Percentiles rank a stretch among this genome's conserved stretches.
These are phyloP conservation scores for Echinarachnius parma DNA, from an alignment of 53 echinoderm and acorn worm species.

Conservation along the genomic window DNA sequence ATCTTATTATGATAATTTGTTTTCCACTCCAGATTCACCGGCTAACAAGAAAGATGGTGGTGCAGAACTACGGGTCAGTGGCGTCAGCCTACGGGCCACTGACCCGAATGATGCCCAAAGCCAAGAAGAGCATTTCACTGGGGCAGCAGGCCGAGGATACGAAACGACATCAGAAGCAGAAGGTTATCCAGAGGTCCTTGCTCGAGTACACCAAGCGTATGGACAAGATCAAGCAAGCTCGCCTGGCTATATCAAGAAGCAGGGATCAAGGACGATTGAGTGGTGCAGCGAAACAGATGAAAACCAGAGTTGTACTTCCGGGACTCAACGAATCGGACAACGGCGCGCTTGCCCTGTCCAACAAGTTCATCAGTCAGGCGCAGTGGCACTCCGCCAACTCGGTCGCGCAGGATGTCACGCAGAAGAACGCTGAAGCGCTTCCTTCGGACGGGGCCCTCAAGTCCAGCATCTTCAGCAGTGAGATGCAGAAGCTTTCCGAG, in stretches of 20 bases:
- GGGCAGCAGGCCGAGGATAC: slow-evolving; percentile 28
- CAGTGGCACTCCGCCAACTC: slow-evolving; percentile 14
- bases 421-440: neutral
- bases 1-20: too few species aligned
- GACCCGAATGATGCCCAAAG: slow-evolving; percentile 24
- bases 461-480: slow-evolving; percentile 31
- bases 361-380: slow-evolving; percentile 26
- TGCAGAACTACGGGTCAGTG: slow-evolving; percentile 3
- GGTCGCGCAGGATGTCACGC: neutral
- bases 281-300: neutral
- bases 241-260: slow-evolving; percentile 41
- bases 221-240: slow-evolving; percentile 49
- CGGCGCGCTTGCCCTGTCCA: slow-evolving; percentile 24
- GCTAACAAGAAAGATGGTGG: too few species aligned
- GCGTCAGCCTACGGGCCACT: slow-evolving; percentile 50
- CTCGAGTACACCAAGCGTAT: slow-evolving; percentile 58
- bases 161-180: slow-evolving; percentile 48
- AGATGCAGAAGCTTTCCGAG: slow-evolving; percentile 16
- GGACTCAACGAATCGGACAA: slow-evolving; percentile 27
- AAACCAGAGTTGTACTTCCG: slow-evolving; percentile 18
- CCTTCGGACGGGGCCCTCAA: slow-evolving; percentile 1
- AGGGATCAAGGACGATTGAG: slow-evolving; percentile 27
- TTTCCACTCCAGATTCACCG: too few species aligned
- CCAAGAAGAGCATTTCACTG: slow-evolving; percentile 27
- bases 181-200: slow-evolving; percentile 51